Evolutionary conservation across 2,888 invertebrate species (phyloP).

Genomic region (Tanytarsus gracilentus): DNA sequence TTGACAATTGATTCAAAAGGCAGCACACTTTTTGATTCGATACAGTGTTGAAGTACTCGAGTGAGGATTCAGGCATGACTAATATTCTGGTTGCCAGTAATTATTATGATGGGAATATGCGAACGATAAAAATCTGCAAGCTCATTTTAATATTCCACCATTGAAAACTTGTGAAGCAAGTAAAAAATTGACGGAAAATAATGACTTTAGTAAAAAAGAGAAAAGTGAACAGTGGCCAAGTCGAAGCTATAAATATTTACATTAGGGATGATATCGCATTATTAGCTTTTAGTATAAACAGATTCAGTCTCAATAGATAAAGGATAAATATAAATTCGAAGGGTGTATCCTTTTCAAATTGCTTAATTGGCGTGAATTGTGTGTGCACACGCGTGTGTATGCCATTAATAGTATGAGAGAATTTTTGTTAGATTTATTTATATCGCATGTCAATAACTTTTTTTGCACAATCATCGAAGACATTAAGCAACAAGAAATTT

Average conservation of each 20-base stretch:
- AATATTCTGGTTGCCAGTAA: neutral
- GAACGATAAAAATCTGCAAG: no score
- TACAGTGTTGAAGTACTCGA: neutral
- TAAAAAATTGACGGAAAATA: neutral
- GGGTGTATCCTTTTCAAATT: constrained; percentile 38
- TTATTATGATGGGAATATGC: neutral
- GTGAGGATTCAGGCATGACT: neutral
- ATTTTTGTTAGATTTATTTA: neutral
- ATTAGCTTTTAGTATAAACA: constrained; percentile 12
- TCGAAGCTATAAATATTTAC: constrained; percentile 26
- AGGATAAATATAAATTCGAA: constrained; percentile 34
- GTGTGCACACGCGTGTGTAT: constrained; percentile 29
- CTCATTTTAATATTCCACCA: neutral
- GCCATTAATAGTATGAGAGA: constrained; percentile 6
- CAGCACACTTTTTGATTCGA: constrained; percentile 20
- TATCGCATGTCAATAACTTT: neutral
- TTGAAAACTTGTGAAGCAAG: neutral
- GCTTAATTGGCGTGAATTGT: constrained; percentile 44
- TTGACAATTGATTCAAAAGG: neutral
- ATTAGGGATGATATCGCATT: constrained; percentile 29
- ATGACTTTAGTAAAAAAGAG: neutral
- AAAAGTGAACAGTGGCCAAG: neutral
- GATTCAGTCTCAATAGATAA: constrained; percentile 9
- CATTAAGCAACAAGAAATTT: neutral
- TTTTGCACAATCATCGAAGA: constrained; percentile 21